These are phyloP conservation scores for Mesocricetus auratus DNA, from an alignment of 2,113 vertebrate genomes.

Conservation along the genomic window DNA sequence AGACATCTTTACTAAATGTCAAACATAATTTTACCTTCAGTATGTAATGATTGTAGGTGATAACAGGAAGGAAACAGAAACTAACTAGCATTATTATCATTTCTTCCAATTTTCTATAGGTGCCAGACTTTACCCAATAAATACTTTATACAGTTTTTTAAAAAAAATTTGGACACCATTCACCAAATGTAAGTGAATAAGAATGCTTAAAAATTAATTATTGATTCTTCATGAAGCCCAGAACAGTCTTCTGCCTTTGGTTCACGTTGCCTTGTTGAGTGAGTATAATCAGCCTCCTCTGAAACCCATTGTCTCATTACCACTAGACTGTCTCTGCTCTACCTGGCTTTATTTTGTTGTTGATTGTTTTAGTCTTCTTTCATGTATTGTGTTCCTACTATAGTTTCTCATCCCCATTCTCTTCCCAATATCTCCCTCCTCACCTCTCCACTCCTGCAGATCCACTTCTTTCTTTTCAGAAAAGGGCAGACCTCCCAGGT, in stretches of 20 bases:
- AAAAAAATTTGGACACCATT: background rate
- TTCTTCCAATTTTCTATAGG: background rate
- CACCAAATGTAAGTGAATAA: background rate
- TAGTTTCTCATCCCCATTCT: background rate
- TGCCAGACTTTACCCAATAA: slow-evolving; percentile 35
- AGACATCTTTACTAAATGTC: slow-evolving; percentile 49
- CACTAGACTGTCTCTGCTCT: background rate
- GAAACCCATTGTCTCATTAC: background rate
- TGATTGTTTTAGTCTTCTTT: background rate
- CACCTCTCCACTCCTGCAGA: background rate
- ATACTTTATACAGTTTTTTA: background rate
- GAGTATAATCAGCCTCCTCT: background rate
- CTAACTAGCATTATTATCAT: background rate
- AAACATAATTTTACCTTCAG: slow-evolving; percentile 59
- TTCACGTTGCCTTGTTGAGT: background rate
- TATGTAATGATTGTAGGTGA: slow-evolving; percentile 38
- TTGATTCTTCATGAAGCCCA: background rate
- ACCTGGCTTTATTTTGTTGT: too few relatives aligned
- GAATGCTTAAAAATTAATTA: background rate
- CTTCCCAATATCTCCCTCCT: background rate
- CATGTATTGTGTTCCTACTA: background rate
- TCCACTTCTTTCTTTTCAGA: background rate
- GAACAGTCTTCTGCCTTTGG: background rate
- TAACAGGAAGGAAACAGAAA: slow-evolving; percentile 31
- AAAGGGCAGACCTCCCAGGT: background rate